Percentiles rank a stretch among this genome's conserved stretches.
Evolutionary conservation across 2,797 vertebrate genomes (phyloP).

Genomic region (Scyliorhinus canicula): DNA sequence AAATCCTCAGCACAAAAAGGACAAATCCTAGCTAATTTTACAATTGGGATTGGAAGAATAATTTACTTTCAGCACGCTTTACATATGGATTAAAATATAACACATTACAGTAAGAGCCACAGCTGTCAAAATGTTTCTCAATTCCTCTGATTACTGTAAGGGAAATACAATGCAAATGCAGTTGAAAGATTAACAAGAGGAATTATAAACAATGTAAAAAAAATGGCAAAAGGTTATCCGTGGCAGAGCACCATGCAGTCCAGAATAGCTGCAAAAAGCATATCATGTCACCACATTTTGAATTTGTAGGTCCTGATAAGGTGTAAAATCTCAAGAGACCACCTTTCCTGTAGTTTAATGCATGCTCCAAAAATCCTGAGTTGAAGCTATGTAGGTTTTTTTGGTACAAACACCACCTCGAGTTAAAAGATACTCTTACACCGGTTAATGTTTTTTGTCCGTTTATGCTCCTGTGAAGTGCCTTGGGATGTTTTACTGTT

Average conservation of each 20-base stretch:
- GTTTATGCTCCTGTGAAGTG: neutral
- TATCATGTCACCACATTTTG: neutral
- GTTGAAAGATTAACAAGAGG: too few species aligned
- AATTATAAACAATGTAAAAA: neutral
- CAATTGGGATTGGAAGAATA: too few species aligned
- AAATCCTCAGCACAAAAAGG: too few species aligned
- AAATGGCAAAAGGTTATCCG: neutral
- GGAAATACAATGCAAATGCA: too few species aligned
- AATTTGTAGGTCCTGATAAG: neutral
- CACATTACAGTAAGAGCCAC: too few species aligned
- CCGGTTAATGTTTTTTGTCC: neutral
- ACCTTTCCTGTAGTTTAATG: neutral
- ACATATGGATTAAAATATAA: too few species aligned
- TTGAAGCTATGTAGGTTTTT: neutral
- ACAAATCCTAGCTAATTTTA: too few species aligned
- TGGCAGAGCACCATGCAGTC: neutral
- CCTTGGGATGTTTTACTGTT: neutral
- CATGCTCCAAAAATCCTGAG: neutral
- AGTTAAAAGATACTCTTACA: neutral
- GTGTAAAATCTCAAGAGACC: neutral
- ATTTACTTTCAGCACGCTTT: too few species aligned
- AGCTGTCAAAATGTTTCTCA: too few species aligned
- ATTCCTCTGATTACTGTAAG: too few species aligned
- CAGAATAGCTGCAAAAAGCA: neutral
- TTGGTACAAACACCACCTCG: neutral